phyloP scores from a whole-genome alignment of 2,797 vertebrate genomes.

The Moxostoma hubbsi region DNA sequence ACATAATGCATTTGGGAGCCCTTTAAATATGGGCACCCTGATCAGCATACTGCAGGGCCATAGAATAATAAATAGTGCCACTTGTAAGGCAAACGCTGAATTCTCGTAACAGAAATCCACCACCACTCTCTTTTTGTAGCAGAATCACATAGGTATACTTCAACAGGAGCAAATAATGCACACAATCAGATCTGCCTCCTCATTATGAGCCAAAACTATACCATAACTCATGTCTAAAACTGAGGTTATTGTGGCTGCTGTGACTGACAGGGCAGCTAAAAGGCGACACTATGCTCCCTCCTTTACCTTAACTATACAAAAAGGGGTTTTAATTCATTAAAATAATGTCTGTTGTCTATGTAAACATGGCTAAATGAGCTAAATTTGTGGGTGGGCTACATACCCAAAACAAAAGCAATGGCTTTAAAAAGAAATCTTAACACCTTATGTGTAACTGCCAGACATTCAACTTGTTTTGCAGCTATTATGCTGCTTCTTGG shows the following conservation, averaged over 20 bases:
- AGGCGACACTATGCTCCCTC: slow-evolving; percentile 59
- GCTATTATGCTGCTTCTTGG: slow-evolving; percentile 59
- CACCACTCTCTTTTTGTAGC: slow-evolving; percentile 60
- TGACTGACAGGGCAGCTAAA: slow-evolving; percentile 59
- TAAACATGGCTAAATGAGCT: slow-evolving; percentile 66
- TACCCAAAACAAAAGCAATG: slow-evolving; percentile 64
- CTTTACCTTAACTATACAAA: slow-evolving; percentile 40
- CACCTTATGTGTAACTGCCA: slow-evolving; percentile 64
- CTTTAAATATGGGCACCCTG: slow-evolving; percentile 61
- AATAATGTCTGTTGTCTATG: slow-evolving; percentile 61
- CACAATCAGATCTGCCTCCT: slow-evolving; percentile 57
- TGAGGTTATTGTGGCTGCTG: slow-evolving; percentile 58
- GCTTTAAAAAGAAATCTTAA: slow-evolving; percentile 60
- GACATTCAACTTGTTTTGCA: slow-evolving; percentile 67
- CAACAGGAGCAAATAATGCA: slow-evolving; percentile 56
- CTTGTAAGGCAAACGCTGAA: slow-evolving; percentile 61
- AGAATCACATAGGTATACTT: slow-evolving; percentile 66
- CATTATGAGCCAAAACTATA: slow-evolving; percentile 48
- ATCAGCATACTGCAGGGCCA: slow-evolving; percentile 44
- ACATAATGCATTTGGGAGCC: slow-evolving; percentile 49
- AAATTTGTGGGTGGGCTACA: slow-evolving; percentile 65
- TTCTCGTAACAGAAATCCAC: slow-evolving; percentile 50
- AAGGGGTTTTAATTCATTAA: slow-evolving; percentile 40
- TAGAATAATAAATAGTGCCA: slow-evolving; percentile 63
- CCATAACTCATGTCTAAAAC: slow-evolving; percentile 43